A percentile compares a stretch with the other conserved stretches of the same genome.
These are phyloP conservation scores for Nipponia nippon DNA, from an alignment of 2,113 vertebrate genomes.

Conservation along the genomic window DNA sequence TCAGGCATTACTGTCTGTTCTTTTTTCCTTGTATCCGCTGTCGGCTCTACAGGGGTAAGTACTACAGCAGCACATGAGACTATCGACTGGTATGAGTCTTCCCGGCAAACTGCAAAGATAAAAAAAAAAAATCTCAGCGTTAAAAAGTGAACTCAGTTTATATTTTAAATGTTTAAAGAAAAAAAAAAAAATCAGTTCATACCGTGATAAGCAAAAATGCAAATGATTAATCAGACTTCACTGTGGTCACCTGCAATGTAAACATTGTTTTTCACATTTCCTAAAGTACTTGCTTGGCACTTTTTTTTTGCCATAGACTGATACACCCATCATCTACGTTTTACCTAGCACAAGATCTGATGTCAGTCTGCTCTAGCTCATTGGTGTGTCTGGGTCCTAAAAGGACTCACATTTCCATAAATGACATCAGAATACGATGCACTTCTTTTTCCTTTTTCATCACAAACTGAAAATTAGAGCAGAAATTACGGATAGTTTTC, in stretches of 20 bases:
- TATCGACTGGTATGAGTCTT: conserved; percentile 91
- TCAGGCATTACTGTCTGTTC: conserved; percentile 75
- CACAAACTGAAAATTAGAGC: background rate
- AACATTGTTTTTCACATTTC: background rate
- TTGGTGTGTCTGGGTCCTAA: background rate
- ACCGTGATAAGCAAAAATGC: background rate
- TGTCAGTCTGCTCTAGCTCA: background rate
- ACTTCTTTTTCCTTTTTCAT: background rate
- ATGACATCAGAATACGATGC: background rate
- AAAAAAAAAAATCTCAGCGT: background rate
- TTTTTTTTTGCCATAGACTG: background rate
- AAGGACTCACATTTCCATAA: background rate
- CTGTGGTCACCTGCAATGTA: background rate
- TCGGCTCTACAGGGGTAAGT: conserved; percentile 78
- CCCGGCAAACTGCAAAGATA: conserved; percentile 84
- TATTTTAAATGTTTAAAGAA: background rate
- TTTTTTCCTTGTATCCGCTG: conserved; percentile 75
- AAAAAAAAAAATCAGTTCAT: background rate
- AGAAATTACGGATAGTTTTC: background rate
- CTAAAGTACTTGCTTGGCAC: background rate
- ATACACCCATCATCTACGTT: background rate
- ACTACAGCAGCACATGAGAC: conserved; percentile 88
- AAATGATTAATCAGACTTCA: background rate
- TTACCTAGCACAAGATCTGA: background rate
- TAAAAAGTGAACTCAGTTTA: background rate